Evolutionary conservation across 1,140 invertebrate genomes (phyloP).

Genomic region (Hetaerina americana): DNA sequence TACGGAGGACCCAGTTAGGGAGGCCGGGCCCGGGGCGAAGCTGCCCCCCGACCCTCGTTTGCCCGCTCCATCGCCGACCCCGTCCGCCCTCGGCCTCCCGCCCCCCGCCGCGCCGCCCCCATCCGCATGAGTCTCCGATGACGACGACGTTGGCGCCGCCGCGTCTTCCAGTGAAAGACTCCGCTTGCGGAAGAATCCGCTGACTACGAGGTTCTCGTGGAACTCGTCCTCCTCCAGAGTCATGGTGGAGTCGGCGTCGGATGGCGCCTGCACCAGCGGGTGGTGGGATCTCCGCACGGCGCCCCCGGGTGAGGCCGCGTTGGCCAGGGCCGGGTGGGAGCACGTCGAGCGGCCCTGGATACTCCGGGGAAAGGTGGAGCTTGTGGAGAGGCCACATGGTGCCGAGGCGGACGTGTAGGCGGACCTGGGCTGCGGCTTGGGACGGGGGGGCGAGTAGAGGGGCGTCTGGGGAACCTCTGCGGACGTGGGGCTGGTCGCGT

Average conservation of each 20-base stretch:
- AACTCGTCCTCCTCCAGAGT: slow-evolving; percentile 39
- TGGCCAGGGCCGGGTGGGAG: not conserved
- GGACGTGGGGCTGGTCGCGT: not conserved
- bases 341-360: not conserved
- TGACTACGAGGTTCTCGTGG: slow-evolving; percentile 62
- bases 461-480: no score
- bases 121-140: slow-evolving; percentile 9
- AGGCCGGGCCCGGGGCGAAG: not conserved
- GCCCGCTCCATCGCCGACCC: not conserved
- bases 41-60: not conserved
- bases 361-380: not conserved
- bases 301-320: not conserved
- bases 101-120: not conserved
- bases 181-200: slow-evolving; percentile 40
- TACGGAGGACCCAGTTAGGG: not conserved
- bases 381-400: not conserved
- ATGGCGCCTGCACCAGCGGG: not conserved
- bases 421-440: not conserved
- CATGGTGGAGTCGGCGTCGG: not conserved
- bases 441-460: not conserved
- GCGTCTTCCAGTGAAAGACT: slow-evolving; percentile 21
- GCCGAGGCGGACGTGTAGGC: not conserved
- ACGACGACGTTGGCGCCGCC: slow-evolving; percentile 14
- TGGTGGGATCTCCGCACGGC: not conserved
- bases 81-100: not conserved